A percentile compares a stretch with the other conserved stretches of the same genome.
Conservation (phyloP, 1,140 invertebrate species). For the Cydia fagiglandana region DNA sequence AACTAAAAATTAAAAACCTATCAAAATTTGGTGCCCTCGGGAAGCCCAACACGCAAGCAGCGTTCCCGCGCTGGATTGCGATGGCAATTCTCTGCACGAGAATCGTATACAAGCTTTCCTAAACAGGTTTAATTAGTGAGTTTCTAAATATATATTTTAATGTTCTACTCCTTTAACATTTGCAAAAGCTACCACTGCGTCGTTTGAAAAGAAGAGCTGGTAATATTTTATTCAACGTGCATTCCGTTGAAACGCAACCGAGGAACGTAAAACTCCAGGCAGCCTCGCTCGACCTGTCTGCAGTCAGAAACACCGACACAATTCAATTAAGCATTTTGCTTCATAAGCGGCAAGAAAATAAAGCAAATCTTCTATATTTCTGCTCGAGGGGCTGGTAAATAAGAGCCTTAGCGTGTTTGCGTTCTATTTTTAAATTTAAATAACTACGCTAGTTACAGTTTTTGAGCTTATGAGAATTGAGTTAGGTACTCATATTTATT, state of each 20-base stretch:
- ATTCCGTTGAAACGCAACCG: slow-evolving; percentile 11
- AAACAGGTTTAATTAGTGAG: background rate
- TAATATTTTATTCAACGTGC: slow-evolving; percentile 9
- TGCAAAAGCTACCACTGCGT: background rate
- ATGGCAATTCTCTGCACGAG: too few species aligned
- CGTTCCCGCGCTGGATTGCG: too few species aligned
- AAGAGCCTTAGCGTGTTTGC: slow-evolving; percentile 1
- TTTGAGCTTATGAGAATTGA: too few species aligned
- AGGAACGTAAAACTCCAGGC: background rate
- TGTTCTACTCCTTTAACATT: background rate
- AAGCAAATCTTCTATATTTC: slow-evolving; percentile 7
- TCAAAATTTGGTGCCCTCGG: too few species aligned
- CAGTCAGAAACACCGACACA: slow-evolving; percentile 18
- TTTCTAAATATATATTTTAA: background rate
- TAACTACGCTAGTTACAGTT: background rate
- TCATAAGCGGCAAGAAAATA: slow-evolving; percentile 19
- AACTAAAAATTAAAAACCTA: too few species aligned
- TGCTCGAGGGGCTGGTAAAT: background rate
- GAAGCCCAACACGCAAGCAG: too few species aligned
- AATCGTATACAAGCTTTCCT: too few species aligned
- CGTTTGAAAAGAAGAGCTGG: background rate
- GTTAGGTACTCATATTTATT: too few species aligned
- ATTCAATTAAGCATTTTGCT: slow-evolving; percentile 31
- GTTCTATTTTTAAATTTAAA: background rate
- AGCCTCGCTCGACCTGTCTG: slow-evolving; percentile 9